A percentile compares a stretch with the other conserved stretches of the same genome.
phyloP scores from a whole-genome alignment of 2,797 vertebrate species.

The Knipowitschia caucasica region DNA sequence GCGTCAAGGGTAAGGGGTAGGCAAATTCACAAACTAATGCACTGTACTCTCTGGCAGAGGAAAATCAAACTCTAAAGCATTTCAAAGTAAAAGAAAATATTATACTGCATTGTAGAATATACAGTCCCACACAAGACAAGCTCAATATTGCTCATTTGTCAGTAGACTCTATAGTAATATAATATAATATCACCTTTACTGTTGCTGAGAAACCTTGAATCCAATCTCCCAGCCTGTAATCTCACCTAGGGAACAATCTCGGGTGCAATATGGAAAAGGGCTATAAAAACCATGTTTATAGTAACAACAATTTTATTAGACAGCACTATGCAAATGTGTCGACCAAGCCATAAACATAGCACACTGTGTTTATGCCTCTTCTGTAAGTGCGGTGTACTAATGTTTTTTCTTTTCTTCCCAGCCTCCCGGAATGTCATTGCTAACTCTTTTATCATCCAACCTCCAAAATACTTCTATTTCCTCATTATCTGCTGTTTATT shows the following conservation, averaged over 20 bases:
- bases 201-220: constrained; percentile 8
- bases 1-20: too few relatives aligned
- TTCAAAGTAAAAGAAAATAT: too few relatives aligned
- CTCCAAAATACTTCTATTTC: constrained; percentile 28
- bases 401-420: constrained; percentile 9
- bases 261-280: constrained; percentile 20
- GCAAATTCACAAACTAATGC: too few relatives aligned
- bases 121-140: neutral
- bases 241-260: constrained; percentile 14
- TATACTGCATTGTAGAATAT: too few relatives aligned
- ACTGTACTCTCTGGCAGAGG: too few relatives aligned
- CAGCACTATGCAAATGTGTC: constrained; percentile 29
- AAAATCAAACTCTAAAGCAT: too few relatives aligned
- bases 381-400: constrained; percentile 13
- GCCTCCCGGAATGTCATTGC: constrained; percentile 18
- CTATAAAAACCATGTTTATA: constrained; percentile 33
- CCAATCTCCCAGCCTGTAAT: constrained; percentile 14
- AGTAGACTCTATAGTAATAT: neutral
- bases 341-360: constrained; percentile 40
- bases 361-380: constrained; percentile 20
- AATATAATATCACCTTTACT: neutral
- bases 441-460: constrained; percentile 40
- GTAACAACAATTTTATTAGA: constrained; percentile 39
- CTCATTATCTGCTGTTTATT: constrained; percentile 44
- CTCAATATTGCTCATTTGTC: neutral